phyloP scores from a whole-genome alignment of 2,888 invertebrate species.

The Chrysolina haemoptera region DNA sequence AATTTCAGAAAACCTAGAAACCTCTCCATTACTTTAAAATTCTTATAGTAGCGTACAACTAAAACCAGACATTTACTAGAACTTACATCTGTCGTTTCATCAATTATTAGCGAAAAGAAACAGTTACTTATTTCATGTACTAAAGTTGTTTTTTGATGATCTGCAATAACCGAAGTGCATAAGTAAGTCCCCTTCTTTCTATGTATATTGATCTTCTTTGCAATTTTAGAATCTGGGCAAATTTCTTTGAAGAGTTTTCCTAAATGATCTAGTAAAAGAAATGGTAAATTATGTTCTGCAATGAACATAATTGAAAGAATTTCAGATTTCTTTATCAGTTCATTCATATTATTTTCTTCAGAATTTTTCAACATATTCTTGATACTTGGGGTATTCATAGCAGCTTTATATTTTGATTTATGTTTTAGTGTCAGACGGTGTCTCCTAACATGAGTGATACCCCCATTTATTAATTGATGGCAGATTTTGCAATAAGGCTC shows the following conservation, averaged over 20 bases:
- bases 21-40: background rate
- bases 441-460: constrained; percentile 13
- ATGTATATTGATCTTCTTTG: background rate
- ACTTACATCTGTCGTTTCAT: too few species aligned
- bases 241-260: background rate
- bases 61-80: background rate
- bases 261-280: background rate
- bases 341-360: constrained; percentile 1
- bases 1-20: background rate
- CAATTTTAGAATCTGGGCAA: constrained; percentile 9
- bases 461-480: constrained; percentile 8
- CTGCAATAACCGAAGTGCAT: background rate
- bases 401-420: background rate
- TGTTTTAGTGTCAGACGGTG: background rate
- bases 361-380: background rate
- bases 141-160: constrained; percentile 1
- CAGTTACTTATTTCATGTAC: constrained; percentile 6
- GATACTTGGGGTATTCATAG: constrained; percentile 5
- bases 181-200: constrained; percentile 4
- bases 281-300: background rate
- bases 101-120: too few species aligned
- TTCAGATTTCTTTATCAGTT: background rate
- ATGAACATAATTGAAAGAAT: background rate
- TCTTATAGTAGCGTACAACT: background rate
- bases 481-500: constrained; percentile 3